Evolutionary conservation across 1,140 invertebrate species (phyloP), one percentile per base, ranked within the genome.

Genomic region (Hyles vespertilio): DNA sequence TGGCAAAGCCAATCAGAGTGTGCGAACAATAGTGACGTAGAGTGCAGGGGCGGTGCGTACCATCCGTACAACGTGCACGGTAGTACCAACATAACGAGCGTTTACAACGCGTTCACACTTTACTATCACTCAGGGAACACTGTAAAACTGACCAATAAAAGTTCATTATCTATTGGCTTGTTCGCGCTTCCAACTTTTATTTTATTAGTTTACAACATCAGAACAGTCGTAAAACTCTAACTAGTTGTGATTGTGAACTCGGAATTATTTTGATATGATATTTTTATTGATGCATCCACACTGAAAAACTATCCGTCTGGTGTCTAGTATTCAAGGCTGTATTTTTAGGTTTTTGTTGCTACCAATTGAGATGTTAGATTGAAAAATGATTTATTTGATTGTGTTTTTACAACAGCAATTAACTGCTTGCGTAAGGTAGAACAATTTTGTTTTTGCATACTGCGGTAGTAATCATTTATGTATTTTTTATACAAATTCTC

Each of bases 101-200:
- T 75, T 76, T 72, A 77, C 70, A 66, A 61, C 52, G 36, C 52
- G 58, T 59, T 64, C 56, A 64, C 68, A 68, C 68, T 76, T 77
- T 77, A 84, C 76, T 67, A 72, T 74, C 74, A 74, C 67, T 76
- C 59, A 59, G 85, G 85, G 81, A 77, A 70, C 60, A 65, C 57
- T 74, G 76, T 84, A 81, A 81, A 84, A 79, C 77, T 88, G 85
- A 88, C 85, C 85, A 87, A 87, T 88, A 88, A 87, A 87, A 87
- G 69, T 88, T 82, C 84, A 87, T 88, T 85, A 88, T 88, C 83
- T 83, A 84, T 84, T 71, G 81, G 76, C 77, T 77, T 84, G 80
- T 84, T 85, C 80, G 69, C 76, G 75, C 79, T 84, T 77, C 81
- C 74, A 84, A 86, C 81, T 85, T 84, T 81, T 78, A 86, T 81